Evolutionary conservation across 1,140 invertebrate species (phyloP), one percentile per base, ranked within the genome.

Genomic region (Pentalonia nigronervosa): DNA sequence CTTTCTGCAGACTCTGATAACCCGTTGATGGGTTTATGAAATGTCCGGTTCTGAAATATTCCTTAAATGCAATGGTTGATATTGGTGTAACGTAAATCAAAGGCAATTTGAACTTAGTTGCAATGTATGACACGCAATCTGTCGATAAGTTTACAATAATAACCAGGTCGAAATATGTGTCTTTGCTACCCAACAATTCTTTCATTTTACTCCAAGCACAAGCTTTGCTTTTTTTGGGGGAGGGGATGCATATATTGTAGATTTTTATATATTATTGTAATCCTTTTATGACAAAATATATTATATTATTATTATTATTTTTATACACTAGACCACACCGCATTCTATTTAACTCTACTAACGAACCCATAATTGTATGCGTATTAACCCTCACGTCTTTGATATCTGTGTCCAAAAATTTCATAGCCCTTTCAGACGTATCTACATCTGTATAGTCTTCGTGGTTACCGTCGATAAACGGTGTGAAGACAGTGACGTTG

Each of bases 391-490:
- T 60, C 56, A 60, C 30, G 3, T 60, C 25, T 30, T 60, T 11
- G 25, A 60, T 3, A 60, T 60, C 56, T 23, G 9, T 25, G 8
- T 60, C 56, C 56, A 60, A 9, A 60, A 60, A 60, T 60, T 30
- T 23, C 25, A 60, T 25, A 60, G 56, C 56, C 25, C 56, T 25
- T 14, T 30, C 56, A 30, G 56, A 30, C 30, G 56, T 60, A 34
- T 81, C 67, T 11, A 81, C 34, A 34, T 81, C 34, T 17, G 95
- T 11, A 94, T 94, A 0, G 96, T 67, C n/a, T 30, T 67, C 60
- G 3, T 30, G 60, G 9, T 67, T 67, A 11, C 60, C 60, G 60
- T 67, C 30, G 60, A 30, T 14, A 30, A 67, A 67, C 60, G 60
- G 30, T 67, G 60, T 67, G 11, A n/a, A 67, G 8, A 67, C 60